Percentiles rank a stretch among this genome's conserved stretches.
Conservation (phyloP, 1,140 invertebrate genomes). For the Calliphora vicina region DNA sequence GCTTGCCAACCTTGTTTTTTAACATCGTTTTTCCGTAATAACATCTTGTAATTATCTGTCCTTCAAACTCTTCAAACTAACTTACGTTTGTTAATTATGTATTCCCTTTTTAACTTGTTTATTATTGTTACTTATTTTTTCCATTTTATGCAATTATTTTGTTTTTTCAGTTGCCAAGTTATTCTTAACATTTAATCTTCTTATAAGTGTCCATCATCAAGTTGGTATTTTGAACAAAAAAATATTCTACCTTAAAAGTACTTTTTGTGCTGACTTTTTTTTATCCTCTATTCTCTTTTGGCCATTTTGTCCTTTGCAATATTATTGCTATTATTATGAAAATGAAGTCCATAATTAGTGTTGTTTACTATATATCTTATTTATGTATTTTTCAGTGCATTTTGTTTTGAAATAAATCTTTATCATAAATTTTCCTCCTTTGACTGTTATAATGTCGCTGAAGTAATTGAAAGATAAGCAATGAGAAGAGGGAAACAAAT, state of each 20-base stretch:
- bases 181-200: conserved; percentile 14
- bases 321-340: background rate
- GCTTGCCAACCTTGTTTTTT: no score
- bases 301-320: background rate
- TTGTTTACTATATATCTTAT: background rate
- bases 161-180: background rate
- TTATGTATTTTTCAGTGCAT: background rate
- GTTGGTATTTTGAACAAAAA: no score
- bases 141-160: background rate
- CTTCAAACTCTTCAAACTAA: no score
- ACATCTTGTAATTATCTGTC: no score
- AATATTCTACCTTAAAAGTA: no score
- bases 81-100: no score
- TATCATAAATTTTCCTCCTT: background rate
- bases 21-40: no score
- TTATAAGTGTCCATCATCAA: conserved; percentile 7
- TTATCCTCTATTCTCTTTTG: background rate
- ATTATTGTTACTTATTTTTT: background rate
- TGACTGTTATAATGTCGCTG: no score
- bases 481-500: no score
- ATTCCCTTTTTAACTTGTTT: no score
- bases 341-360: conserved; percentile 15
- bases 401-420: background rate
- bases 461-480: no score
- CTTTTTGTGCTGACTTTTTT: background rate